Base-by-base conservation (phyloP, 2,113 vertebrate genomes). In the Pterocles orientalis region DNA sequence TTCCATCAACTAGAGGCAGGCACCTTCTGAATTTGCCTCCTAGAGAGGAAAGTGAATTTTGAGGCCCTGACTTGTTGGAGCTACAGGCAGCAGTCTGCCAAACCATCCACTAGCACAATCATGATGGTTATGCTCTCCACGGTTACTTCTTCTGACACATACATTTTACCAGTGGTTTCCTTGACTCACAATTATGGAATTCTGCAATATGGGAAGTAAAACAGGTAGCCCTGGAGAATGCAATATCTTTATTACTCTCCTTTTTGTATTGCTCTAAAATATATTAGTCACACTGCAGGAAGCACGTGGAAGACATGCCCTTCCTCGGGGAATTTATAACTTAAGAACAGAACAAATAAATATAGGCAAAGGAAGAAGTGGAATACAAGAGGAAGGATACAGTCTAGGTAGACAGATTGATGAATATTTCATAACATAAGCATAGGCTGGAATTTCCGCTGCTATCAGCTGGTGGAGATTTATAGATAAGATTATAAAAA, bases 351-450 rank as follows among this genome's bases (percentile, higher is more conserved):
- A 86, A 81, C 18, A 92, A 83, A 93, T 62, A 95, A 75, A 58
- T 60, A 48, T 2, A 34, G 57, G 48, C 41, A 79, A 86, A 95
- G 43, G 34, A 78, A 82, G 34, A 81, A 66, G 5, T 23, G 24
- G 34, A 88, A 71, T 64, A 45, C 43, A 81, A 62, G 68, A 72
- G 69, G 61, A 92, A 93, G 21, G 20, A 86, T 77, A 33, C 26
- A 88, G 71, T 25, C 64, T 73, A 86, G 64, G 81, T 75, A 91
- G 68, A 48, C 5, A 18, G 21, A 83, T 15, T 75, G 72, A 83
- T 91, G 88, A 82, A 82, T 96, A 81, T 93, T 95, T 94, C 54
- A 80, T 88, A 69, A 41, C 36, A 19, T 75, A 87, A 79, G 14
- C 36, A 73, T 29, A 90, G 64, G 20, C 33, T 95, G 60, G n/a